phyloP scores from a whole-genome alignment of 2,797 vertebrate species.

The Numenius phaeopus region DNA sequence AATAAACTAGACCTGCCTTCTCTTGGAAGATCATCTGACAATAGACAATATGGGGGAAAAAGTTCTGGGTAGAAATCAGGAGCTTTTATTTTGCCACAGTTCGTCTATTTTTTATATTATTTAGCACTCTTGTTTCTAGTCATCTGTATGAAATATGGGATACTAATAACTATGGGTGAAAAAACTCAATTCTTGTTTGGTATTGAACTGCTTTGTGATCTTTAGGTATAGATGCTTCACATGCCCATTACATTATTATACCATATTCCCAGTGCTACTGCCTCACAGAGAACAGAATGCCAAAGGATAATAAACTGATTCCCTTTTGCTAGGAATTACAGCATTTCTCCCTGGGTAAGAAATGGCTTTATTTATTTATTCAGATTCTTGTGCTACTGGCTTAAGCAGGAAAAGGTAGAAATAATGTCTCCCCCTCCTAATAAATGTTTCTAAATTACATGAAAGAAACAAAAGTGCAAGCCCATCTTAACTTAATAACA shows the following conservation, averaged over 20 bases:
- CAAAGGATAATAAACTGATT: background rate
- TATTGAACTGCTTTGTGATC: background rate
- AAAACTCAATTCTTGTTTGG: background rate
- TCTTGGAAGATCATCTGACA: background rate
- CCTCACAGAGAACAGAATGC: background rate
- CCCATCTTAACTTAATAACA: slow-evolving; percentile 15
- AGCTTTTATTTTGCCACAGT: background rate
- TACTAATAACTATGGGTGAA: background rate
- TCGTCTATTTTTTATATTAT: background rate
- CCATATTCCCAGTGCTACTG: background rate
- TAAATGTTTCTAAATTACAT: background rate
- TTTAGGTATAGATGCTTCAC: background rate
- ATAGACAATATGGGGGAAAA: background rate
- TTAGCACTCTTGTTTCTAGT: background rate
- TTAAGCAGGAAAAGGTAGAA: slow-evolving; percentile 14
- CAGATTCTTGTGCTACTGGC: background rate
- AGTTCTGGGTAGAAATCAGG: background rate
- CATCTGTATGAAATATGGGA: background rate
- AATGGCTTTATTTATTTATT: background rate
- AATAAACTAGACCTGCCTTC: background rate
- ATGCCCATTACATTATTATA: background rate
- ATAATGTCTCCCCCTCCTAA: background rate
- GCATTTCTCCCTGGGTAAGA: background rate
- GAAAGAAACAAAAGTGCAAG: slow-evolving; percentile 2
- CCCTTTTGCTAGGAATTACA: background rate